Conservation (phyloP, 2,113 vertebrate species). For the Protomyctophum bolini region DNA sequence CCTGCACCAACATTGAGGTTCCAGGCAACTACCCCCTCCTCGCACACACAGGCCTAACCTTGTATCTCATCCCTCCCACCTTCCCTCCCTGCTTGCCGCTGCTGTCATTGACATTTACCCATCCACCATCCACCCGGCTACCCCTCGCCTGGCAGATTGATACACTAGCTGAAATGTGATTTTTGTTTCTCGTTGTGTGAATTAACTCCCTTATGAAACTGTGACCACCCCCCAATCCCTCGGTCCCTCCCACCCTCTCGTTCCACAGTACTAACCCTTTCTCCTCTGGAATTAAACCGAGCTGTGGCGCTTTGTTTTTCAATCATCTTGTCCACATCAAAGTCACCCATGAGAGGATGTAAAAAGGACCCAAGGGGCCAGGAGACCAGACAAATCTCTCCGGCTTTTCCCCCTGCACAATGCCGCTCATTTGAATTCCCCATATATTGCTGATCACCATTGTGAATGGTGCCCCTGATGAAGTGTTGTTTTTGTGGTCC, state of each 20-base stretch:
- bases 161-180: slow-evolving; percentile 75
- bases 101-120: slow-evolving; percentile 28
- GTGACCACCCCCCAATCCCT: background rate
- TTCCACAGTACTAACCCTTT: slow-evolving; percentile 57
- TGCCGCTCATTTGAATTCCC: slow-evolving; percentile 72
- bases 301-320: slow-evolving; percentile 71
- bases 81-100: background rate
- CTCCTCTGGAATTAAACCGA: slow-evolving; percentile 67
- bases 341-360: slow-evolving; percentile 69
- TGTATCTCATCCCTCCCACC: slow-evolving; percentile 36
- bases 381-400: slow-evolving; percentile 71
- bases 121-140: slow-evolving; percentile 43
- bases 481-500: slow-evolving; percentile 76
- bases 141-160: slow-evolving; percentile 69
- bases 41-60: background rate
- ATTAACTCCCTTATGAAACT: slow-evolving; percentile 67
- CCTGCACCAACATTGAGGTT: no score
- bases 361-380: slow-evolving; percentile 59
- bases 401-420: slow-evolving; percentile 68
- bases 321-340: slow-evolving; percentile 77
- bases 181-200: slow-evolving; percentile 62
- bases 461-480: slow-evolving; percentile 74
- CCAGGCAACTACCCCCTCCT: no score
- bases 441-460: slow-evolving; percentile 73
- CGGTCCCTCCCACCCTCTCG: slow-evolving; percentile 46